A percentile compares a stretch with the other conserved stretches of the same genome.
Conservation (phyloP, 2,113 vertebrate species). For the Lophius piscatorius region DNA sequence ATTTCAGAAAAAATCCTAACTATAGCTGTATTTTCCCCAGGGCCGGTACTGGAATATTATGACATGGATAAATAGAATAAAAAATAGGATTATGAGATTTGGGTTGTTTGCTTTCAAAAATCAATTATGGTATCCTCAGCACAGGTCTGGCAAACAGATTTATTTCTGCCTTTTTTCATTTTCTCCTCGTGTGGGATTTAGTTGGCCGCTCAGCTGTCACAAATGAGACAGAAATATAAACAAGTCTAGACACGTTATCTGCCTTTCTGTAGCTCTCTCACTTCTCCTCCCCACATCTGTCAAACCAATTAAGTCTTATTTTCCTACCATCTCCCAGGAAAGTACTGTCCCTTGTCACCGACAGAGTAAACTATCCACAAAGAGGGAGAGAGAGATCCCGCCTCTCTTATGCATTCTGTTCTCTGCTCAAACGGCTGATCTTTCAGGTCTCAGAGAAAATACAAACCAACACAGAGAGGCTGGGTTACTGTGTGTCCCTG, state of each 20-base stretch:
- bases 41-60: slow-evolving; percentile 6
- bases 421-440: slow-evolving; percentile 10
- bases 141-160: slow-evolving; percentile 32
- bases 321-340: slow-evolving; percentile 51
- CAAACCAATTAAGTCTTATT: slow-evolving; percentile 68
- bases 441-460: slow-evolving; percentile 88
- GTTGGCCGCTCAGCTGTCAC: slow-evolving; percentile 62
- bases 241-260: slow-evolving; percentile 74
- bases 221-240: slow-evolving; percentile 69
- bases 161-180: slow-evolving; percentile 32
- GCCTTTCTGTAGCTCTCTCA: slow-evolving; percentile 43
- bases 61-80: slow-evolving; percentile 5
- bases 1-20: background rate
- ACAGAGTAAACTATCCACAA: slow-evolving; percentile 33
- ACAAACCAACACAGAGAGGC: slow-evolving; percentile 86
- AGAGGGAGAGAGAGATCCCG: slow-evolving; percentile 9
- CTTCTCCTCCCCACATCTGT: slow-evolving; percentile 65
- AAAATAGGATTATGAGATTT: slow-evolving; percentile 6
- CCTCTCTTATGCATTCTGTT: slow-evolving; percentile 32
- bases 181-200: slow-evolving; percentile 46
- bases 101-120: slow-evolving; percentile 16
- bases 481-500: slow-evolving; percentile 80
- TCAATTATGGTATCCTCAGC: slow-evolving; percentile 13
- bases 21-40: background rate
- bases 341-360: slow-evolving; percentile 37